Evolutionary conservation across 2,888 invertebrate genomes (phyloP), one percentile per base, ranked within the genome.

Genomic region (Vanessa cardui): DNA sequence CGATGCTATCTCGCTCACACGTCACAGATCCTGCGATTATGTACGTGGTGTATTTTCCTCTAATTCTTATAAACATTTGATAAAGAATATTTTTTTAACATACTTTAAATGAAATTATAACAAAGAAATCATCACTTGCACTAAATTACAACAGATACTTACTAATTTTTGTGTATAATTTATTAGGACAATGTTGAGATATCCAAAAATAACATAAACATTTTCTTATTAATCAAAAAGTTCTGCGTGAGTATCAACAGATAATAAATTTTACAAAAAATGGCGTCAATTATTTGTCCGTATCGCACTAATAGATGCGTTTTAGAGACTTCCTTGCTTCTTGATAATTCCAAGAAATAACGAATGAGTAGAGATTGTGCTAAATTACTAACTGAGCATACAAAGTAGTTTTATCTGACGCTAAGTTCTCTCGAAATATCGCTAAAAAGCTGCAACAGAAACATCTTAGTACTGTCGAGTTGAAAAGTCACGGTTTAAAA

Each of bases 1-100:
- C 79, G 90, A 90, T 90, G 79, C 73, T 89, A 90, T 90, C 83
- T 54, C 79, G 82, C 78, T 80, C 85, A 82, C 86, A 86, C 87
- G 76, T 80, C 73, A 73, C 70, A 68, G 80, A 79, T 80, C 61
- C 70, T 59, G 64, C 54, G 80, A 80, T 78, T 77, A 73, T 69
- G 69, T 69, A 71, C 71, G 63, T 66, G 66, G 69, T 50, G 60
- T 65, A 66, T 59, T 45, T 66, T 70, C 60, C 39, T 33, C 39
- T 15, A 52, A 21, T 52, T 52, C 21, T 50, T 39, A 39, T 39
- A 39, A 39, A 39, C 1, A 39, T 26, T 1, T 26, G 26, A 39
- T 9, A 39, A 0, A 39, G 2, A 39, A 8, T 12, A 12, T 39
- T 12, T 39, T 39, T 39, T 9, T 39, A 12, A 12, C 39, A 39